phyloP scores from a whole-genome alignment of 2,113 vertebrate species.

The Solea solea region DNA sequence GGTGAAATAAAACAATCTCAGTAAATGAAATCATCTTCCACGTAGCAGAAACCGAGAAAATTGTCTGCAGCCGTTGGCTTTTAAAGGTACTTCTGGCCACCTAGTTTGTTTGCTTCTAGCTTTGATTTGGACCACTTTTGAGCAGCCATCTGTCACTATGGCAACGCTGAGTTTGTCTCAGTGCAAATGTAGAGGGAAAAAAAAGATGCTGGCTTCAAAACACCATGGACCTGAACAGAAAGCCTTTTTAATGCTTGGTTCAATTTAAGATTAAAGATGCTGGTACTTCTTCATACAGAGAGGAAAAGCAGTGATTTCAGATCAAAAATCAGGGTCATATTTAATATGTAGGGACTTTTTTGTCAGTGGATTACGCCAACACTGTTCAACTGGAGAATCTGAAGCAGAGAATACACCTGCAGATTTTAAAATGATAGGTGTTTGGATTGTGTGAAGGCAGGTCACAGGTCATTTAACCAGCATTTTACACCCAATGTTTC shows the following conservation, averaged over 20 bases:
- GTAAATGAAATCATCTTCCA: background rate
- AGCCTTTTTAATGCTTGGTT: background rate
- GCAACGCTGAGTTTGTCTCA: conserved; percentile 50
- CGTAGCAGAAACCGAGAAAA: background rate
- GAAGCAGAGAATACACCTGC: background rate
- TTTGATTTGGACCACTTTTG: conserved; percentile 41
- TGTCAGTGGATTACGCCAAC: no score
- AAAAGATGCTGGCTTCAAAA: conserved; percentile 2
- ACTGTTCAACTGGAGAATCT: no score
- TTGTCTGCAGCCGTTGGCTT: background rate
- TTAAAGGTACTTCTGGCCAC: conserved; percentile 1
- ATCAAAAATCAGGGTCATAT: no score
- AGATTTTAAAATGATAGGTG: background rate
- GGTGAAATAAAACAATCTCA: background rate
- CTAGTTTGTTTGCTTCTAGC: conserved; percentile 9
- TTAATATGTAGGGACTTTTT: no score
- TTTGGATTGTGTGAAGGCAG: background rate
- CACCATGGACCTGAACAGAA: background rate
- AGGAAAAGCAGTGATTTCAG: no score
- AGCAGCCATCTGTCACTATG: conserved; percentile 55
- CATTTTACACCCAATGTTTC: conserved; percentile 56
- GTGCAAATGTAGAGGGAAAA: conserved; percentile 18
- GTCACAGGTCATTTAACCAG: background rate
- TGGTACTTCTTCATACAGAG: background rate
- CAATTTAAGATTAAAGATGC: background rate